phyloP scores from a whole-genome alignment of 2,797 vertebrate species.

The Aulostomus chinensis region DNA sequence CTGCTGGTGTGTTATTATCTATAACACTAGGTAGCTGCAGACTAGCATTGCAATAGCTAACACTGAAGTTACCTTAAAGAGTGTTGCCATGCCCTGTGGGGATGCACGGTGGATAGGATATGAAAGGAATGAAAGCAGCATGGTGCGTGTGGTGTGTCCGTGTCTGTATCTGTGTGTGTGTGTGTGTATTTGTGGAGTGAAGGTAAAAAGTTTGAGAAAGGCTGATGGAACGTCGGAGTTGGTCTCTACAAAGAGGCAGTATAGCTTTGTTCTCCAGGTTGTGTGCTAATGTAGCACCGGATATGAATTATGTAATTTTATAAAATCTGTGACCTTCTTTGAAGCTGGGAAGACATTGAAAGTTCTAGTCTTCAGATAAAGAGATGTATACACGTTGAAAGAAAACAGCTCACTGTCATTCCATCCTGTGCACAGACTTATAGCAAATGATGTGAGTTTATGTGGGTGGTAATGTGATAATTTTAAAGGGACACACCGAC shows the following conservation, averaged over 20 bases:
- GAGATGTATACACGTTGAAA: too few relatives aligned
- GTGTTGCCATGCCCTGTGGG: constrained; percentile 33
- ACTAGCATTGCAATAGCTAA: constrained; percentile 30
- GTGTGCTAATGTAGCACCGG: constrained; percentile 55
- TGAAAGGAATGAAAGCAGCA: constrained; percentile 53
- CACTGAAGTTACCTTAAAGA: constrained; percentile 47
- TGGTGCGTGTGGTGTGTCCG: constrained; percentile 42
- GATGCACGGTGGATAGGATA: constrained; percentile 29
- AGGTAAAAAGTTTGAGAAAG: constrained; percentile 62
- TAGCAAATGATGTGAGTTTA: constrained; percentile 4
- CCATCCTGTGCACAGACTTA: too few relatives aligned
- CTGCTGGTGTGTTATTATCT: constrained; percentile 39
- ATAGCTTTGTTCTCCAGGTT: constrained; percentile 67
- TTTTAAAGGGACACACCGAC: too few relatives aligned
- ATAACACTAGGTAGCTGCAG: constrained; percentile 26
- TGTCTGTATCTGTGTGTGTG: constrained; percentile 6
- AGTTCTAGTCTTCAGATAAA: too few relatives aligned
- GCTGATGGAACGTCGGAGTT: constrained; percentile 65
- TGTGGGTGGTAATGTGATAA: too few relatives aligned
- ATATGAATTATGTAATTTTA: constrained; percentile 78
- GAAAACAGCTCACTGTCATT: too few relatives aligned
- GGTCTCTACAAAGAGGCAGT: constrained; percentile 63
- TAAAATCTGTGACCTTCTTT: constrained; percentile 63
- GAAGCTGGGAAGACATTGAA: constrained; percentile 43
- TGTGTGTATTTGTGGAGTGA: constrained; percentile 8